phyloP scores from a whole-genome alignment of 1,140 invertebrate genomes.

The Cherax destructor region DNA sequence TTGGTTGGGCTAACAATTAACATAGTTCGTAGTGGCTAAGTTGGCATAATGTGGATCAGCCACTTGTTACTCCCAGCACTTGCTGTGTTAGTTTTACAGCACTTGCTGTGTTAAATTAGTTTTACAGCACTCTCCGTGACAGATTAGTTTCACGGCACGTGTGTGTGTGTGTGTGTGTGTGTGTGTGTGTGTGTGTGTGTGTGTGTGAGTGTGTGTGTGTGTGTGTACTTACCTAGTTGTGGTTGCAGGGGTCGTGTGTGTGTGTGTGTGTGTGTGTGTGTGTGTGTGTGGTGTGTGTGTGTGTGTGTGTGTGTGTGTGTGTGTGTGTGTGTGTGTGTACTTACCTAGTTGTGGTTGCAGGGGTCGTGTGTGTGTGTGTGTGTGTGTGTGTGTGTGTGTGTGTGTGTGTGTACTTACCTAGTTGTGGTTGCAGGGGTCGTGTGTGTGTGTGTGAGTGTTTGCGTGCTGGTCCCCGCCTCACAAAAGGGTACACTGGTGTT shows the following conservation, averaged over 20 bases:
- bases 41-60: not conserved
- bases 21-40: not conserved
- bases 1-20: not conserved
- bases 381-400: not conserved
- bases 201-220: not conserved
- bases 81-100: not conserved
- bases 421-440: too few species aligned
- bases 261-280: too few species aligned
- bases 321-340: not conserved
- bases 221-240: too few species aligned
- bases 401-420: not conserved
- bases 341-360: too few species aligned
- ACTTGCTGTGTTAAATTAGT: not conserved
- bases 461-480: too few species aligned
- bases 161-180: not conserved
- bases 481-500: too few species aligned
- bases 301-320: not conserved
- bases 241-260: too few species aligned
- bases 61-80: conserved; percentile 4
- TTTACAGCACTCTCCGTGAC: not conserved
- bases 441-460: not conserved
- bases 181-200: not conserved
- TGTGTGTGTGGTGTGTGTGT: not conserved
- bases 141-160: not conserved
- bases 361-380: not conserved